These are phyloP conservation scores for Lasioglossum baleicum DNA, from an alignment of 1,140 invertebrate genomes.

Conservation along the genomic window DNA sequence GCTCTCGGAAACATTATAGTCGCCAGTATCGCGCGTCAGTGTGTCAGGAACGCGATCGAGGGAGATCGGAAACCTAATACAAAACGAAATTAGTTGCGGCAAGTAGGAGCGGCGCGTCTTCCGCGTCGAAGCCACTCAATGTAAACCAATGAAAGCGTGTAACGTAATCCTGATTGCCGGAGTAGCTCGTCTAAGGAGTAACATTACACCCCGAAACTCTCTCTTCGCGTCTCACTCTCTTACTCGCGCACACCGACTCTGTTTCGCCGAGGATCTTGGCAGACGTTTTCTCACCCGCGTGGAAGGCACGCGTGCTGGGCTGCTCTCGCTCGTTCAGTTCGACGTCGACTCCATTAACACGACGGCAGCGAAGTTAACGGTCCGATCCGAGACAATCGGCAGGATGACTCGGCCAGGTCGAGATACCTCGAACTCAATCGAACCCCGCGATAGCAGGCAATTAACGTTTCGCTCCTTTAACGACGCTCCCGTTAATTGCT, in stretches of 20 bases:
- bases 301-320: not conserved
- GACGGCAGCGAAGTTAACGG: not conserved
- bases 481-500: slow-evolving; percentile 39
- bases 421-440: slow-evolving; percentile 39
- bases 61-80: slow-evolving; percentile 4
- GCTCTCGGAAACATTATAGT: not conserved
- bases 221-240: not conserved
- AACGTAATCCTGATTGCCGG: slow-evolving; percentile 68
- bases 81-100: slow-evolving; percentile 30
- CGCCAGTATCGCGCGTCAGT: not conserved
- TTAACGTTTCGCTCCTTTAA: slow-evolving; percentile 33
- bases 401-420: slow-evolving; percentile 12
- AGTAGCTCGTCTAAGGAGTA: slow-evolving; percentile 55
- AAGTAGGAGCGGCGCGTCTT: not conserved
- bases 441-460: slow-evolving; percentile 6
- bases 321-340: not conserved
- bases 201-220: slow-evolving; percentile 30
- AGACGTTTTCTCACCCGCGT: not conserved
- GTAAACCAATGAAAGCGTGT: slow-evolving; percentile 63
- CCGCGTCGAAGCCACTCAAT: slow-evolving; percentile 40
- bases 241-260: too few species aligned
- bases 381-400: slow-evolving; percentile 27
- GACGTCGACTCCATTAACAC: not conserved
- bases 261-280: too few species aligned
- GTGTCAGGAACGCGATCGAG: not conserved